Evolutionary conservation across 2,797 vertebrate genomes (phyloP).

Genomic region (Spizella passerina): DNA sequence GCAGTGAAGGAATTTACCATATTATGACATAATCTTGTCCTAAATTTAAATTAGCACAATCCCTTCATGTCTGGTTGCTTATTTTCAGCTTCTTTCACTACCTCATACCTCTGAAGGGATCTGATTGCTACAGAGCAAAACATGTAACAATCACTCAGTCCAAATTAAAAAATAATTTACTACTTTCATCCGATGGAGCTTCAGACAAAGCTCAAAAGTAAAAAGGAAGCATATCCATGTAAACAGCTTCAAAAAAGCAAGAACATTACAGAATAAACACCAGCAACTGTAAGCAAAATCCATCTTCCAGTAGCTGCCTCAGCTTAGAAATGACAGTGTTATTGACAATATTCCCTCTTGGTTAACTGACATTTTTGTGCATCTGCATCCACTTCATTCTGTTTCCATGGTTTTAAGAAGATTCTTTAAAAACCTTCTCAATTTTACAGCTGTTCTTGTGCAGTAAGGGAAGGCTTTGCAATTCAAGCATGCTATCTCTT

Average conservation of each 20-base stretch:
- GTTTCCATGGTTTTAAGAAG: neutral
- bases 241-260: neutral
- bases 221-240: neutral
- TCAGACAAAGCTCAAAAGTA: neutral
- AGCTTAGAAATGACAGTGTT: neutral
- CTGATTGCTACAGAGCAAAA: neutral
- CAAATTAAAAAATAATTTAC: neutral
- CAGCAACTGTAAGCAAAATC: neutral
- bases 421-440: neutral
- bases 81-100: neutral
- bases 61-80: neutral
- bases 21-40: slow-evolving; percentile 8
- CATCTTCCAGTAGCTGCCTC: neutral
- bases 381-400: neutral
- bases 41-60: neutral
- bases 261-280: neutral
- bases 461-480: neutral
- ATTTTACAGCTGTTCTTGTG: neutral
- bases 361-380: neutral
- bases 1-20: neutral
- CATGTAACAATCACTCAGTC: neutral
- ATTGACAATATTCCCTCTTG: neutral
- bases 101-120: neutral
- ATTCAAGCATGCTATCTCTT: neutral
- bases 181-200: neutral